Conservation (phyloP, 2,113 vertebrate species). For the Globicephala melas region DNA sequence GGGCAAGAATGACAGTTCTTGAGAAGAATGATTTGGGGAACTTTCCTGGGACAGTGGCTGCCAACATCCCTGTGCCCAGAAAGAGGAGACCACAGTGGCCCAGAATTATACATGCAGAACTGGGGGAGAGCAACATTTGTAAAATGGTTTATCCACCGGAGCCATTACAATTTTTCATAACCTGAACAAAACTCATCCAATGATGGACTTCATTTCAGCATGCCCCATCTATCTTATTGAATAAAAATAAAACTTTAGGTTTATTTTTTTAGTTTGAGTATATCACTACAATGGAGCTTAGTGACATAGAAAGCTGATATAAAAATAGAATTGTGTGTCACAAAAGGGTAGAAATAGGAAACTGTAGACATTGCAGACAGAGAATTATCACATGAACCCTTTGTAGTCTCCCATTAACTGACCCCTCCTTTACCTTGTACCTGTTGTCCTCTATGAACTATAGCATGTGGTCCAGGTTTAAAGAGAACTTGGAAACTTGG, state of each 20-base stretch:
- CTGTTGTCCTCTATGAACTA: background rate
- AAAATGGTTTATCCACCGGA: background rate
- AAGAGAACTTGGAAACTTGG: background rate
- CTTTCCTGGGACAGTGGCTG: background rate
- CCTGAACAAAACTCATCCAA: background rate
- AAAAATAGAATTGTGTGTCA: background rate
- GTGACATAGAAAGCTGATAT: conserved; percentile 16
- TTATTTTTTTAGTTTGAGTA: background rate
- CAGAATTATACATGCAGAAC: background rate
- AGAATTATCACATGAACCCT: background rate
- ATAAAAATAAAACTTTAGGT: background rate
- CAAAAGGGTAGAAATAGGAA: background rate
- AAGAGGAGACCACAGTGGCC: background rate
- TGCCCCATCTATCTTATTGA: background rate
- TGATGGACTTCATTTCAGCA: background rate
- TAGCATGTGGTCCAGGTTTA: background rate
- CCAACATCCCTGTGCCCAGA: background rate
- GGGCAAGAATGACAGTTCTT: background rate
- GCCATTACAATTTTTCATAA: background rate
- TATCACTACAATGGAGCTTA: conserved; percentile 13
- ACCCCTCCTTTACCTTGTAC: background rate
- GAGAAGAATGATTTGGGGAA: background rate
- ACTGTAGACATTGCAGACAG: background rate
- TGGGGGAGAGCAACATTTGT: background rate
- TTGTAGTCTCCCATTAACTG: background rate